phyloP scores from a whole-genome alignment of 2,888 invertebrate species.

The Acleris literana region DNA sequence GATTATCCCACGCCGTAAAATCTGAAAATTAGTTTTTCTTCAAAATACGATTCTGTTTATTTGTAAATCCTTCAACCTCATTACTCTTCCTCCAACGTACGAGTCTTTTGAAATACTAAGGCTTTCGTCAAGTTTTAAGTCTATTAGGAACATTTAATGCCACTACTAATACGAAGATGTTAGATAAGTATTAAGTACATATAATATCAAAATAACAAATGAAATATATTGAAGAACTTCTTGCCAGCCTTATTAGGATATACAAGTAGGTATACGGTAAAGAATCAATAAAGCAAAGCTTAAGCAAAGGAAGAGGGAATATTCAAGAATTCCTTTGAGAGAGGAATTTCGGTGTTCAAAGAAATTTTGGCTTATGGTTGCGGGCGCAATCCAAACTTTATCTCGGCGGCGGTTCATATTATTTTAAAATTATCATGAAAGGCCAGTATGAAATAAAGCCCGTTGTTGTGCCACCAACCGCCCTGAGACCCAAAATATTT shows the following conservation, averaged over 20 bases:
- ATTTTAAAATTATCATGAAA: constrained; percentile 31
- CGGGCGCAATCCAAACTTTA: constrained; percentile 34
- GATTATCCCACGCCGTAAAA: too few species aligned
- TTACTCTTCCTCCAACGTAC: too few species aligned
- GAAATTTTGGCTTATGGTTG: constrained; percentile 36
- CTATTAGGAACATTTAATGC: too few species aligned
- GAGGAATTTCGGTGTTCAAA: constrained; percentile 34
- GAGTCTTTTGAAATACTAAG: too few species aligned
- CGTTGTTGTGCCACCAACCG: constrained; percentile 13
- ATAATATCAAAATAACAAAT: too few species aligned
- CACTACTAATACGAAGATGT: too few species aligned
- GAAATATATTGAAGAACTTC: too few species aligned
- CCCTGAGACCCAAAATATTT: constrained; percentile 8
- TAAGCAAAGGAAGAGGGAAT: constrained; percentile 28
- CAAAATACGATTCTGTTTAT: too few species aligned
- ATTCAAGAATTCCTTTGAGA: constrained; percentile 36
- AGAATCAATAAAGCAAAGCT: constrained; percentile 32
- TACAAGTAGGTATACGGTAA: background rate
- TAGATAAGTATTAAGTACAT: too few species aligned
- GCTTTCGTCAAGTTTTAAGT: too few species aligned
- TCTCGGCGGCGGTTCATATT: constrained; percentile 29
- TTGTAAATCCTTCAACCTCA: too few species aligned
- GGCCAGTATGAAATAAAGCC: constrained; percentile 18
- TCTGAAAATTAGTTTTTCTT: too few species aligned
- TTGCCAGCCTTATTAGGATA: background rate